Conservation (phyloP, 1,140 invertebrate genomes). For the Pomacea maculata region DNA sequence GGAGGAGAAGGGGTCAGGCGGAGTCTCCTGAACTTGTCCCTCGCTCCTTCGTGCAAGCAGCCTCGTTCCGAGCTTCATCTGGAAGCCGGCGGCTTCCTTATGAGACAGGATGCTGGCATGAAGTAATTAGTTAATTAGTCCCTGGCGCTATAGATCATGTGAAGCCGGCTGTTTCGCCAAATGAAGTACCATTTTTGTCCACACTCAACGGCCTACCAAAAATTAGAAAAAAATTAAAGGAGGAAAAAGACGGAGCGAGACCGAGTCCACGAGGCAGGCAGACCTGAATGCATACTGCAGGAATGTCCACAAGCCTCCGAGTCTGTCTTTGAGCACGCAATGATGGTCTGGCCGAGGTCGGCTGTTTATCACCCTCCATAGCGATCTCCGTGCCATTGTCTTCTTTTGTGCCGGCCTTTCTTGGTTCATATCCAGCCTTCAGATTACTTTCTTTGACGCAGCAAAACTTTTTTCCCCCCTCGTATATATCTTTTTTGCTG, state of each 20-base stretch:
- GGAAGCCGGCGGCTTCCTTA: too few species aligned
- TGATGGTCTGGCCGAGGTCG: too few species aligned
- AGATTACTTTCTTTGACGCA: too few species aligned
- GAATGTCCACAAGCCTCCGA: too few species aligned
- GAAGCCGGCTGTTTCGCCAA: conserved; percentile 6
- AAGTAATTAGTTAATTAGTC: conserved; percentile 20
- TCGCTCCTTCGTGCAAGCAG: too few species aligned
- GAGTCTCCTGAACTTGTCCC: neutral
- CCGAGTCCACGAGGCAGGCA: too few species aligned
- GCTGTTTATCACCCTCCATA: neutral
- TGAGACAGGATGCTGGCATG: neutral
- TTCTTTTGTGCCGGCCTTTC: conserved; percentile 1
- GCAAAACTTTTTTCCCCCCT: too few species aligned
- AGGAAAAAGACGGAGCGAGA: neutral
- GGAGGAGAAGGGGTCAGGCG: neutral
- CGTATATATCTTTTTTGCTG: too few species aligned
- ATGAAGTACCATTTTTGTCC: conserved; percentile 8
- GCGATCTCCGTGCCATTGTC: neutral
- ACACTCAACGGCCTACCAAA: neutral
- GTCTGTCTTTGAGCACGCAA: too few species aligned
- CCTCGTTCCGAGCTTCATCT: too few species aligned
- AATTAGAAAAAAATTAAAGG: neutral
- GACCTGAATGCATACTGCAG: too few species aligned
- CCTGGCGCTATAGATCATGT: conserved; percentile 8
- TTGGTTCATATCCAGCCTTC: neutral